Conservation (phyloP, 2,888 invertebrate species). For the Pollenia angustigena region DNA sequence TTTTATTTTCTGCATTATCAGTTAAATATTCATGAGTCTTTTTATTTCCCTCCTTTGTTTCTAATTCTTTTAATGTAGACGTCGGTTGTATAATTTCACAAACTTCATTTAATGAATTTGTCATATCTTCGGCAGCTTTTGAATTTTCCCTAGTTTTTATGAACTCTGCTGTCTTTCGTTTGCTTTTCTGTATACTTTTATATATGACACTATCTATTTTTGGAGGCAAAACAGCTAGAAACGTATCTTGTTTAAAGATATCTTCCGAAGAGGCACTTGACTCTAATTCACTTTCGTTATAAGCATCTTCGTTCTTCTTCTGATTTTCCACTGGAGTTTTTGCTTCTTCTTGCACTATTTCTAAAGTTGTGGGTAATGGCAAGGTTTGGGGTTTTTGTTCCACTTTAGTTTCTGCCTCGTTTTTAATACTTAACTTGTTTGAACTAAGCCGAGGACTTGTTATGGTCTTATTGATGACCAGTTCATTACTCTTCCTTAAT, state of each 20-base stretch:
- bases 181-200: constrained; percentile 41
- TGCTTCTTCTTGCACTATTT: constrained; percentile 77
- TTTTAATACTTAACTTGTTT: constrained; percentile 41
- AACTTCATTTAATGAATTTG: not conserved
- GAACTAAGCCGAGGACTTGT: constrained; percentile 27
- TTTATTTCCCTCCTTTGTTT: not conserved
- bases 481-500: constrained; percentile 81
- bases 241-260: constrained; percentile 2
- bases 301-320: not conserved
- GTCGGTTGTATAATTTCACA: too few relatives aligned
- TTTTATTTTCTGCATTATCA: not conserved
- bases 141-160: not conserved
- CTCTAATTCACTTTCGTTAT: not conserved
- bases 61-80: not conserved
- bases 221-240: not conserved
- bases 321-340: constrained; percentile 75
- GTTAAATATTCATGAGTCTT: not conserved
- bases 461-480: constrained; percentile 72
- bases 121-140: not conserved
- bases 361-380: constrained; percentile 62
- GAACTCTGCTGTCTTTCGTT: not conserved
- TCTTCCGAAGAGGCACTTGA: not conserved
- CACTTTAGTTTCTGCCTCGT: constrained; percentile 55
- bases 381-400: constrained; percentile 58
- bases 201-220: constrained; percentile 57